phyloP scores from a whole-genome alignment of 2,888 invertebrate genomes.

The Trissolcus japonicus region DNA sequence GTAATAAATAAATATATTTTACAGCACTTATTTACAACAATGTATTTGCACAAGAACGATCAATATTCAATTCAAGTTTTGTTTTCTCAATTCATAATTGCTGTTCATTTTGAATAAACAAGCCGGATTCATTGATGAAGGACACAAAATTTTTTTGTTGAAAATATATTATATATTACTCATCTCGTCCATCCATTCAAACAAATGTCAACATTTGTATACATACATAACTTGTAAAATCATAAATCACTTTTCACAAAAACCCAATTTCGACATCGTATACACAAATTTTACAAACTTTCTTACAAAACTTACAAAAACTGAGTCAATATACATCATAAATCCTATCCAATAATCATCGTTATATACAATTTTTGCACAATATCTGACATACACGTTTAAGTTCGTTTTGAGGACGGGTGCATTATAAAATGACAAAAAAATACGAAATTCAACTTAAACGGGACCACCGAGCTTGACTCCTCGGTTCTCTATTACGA shows the following conservation, averaged over 20 bases:
- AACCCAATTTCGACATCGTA: constrained; percentile 16
- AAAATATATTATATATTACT: not conserved
- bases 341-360: constrained; percentile 9
- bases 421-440: constrained; percentile 20
- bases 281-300: constrained; percentile 30
- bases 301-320: constrained; percentile 30
- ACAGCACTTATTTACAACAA: too few species aligned
- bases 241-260: constrained; percentile 5
- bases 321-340: constrained; percentile 21
- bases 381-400: constrained; percentile 11
- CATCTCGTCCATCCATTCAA: constrained; percentile 14
- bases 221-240: constrained; percentile 1
- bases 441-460: constrained; percentile 19
- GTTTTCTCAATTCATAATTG: too few species aligned
- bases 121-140: too few species aligned
- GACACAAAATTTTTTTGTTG: too few species aligned
- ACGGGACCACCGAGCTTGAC: not conserved
- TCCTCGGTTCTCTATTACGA: constrained; percentile 6
- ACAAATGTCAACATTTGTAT: constrained; percentile 5
- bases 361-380: constrained; percentile 31
- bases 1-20: too few species aligned
- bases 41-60: too few species aligned
- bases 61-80: too few species aligned
- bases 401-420: constrained; percentile 23
- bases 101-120: too few species aligned